Evolutionary conservation across 2,797 vertebrate genomes (phyloP).

Genomic region (Kryptopterus vitreolus): DNA sequence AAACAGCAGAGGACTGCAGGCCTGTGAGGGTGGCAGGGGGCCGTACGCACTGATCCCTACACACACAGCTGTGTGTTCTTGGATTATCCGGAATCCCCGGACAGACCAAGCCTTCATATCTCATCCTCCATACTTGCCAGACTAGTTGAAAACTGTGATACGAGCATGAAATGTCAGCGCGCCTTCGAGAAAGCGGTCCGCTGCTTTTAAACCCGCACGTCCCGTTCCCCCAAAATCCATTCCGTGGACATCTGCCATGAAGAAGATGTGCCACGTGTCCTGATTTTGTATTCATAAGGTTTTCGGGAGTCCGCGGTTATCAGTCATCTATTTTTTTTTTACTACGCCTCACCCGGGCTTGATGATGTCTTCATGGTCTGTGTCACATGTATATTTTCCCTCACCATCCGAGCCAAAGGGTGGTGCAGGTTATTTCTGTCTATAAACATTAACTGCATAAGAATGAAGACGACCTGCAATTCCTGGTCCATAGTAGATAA

Average conservation of each 20-base stretch:
- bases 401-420: slow-evolving; percentile 42
- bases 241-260: slow-evolving; percentile 19
- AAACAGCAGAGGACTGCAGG: slow-evolving; percentile 44
- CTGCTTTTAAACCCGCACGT: slow-evolving; percentile 27
- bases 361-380: slow-evolving; percentile 53
- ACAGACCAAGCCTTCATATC: slow-evolving; percentile 36
- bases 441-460: slow-evolving; percentile 55
- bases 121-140: slow-evolving; percentile 30
- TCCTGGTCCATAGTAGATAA: slow-evolving; percentile 54
- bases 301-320: slow-evolving; percentile 46
- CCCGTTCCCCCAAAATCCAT: slow-evolving; percentile 20
- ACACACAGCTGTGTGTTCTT: slow-evolving; percentile 54
- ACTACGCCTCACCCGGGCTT: slow-evolving; percentile 53
- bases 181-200: slow-evolving; percentile 15
- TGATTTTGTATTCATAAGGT: slow-evolving; percentile 57
- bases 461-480: slow-evolving; percentile 50
- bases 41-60: slow-evolving; percentile 39
- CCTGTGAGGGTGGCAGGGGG: slow-evolving; percentile 30
- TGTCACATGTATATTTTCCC: slow-evolving; percentile 49
- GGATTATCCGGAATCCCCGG: slow-evolving; percentile 46
- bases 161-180: slow-evolving; percentile 14
- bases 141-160: slow-evolving; percentile 41
- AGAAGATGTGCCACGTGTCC: slow-evolving; percentile 22
- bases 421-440: slow-evolving; percentile 43
- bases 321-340: slow-evolving; percentile 47